phyloP scores from a whole-genome alignment of 2,797 vertebrate genomes.

The Gadopsis bispinosus region DNA sequence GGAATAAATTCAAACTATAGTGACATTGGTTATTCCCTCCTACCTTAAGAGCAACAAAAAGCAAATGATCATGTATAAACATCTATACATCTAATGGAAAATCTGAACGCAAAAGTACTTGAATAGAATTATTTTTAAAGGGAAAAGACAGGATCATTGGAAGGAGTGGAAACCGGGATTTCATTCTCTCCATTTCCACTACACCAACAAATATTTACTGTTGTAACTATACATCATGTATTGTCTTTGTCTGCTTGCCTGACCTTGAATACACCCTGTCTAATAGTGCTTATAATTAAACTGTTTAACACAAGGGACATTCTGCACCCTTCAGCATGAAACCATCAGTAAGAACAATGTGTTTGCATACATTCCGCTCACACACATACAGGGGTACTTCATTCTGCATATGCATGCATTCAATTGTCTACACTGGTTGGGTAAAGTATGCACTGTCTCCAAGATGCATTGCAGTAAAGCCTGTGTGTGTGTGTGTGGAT shows the following conservation, averaged over 20 bases:
- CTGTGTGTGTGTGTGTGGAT: slow-evolving; percentile 23
- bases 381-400: slow-evolving; percentile 12
- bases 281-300: slow-evolving; percentile 39
- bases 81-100: neutral
- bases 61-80: neutral
- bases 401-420: slow-evolving; percentile 44
- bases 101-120: neutral
- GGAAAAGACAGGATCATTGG: neutral
- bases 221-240: slow-evolving; percentile 24
- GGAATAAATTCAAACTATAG: neutral
- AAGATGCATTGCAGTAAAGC: slow-evolving; percentile 50
- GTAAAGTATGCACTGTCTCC: slow-evolving; percentile 36
- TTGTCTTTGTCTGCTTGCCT: slow-evolving; percentile 34
- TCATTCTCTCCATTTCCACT: neutral
- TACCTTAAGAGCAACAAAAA: neutral
- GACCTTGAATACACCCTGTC: slow-evolving; percentile 42
- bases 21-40: neutral
- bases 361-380: slow-evolving; percentile 1
- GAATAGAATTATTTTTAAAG: neutral
- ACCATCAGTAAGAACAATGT: slow-evolving; percentile 36
- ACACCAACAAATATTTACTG: slow-evolving; percentile 24
- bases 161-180: slow-evolving; percentile 8
- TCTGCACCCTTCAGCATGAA: slow-evolving; percentile 24
- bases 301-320: slow-evolving; percentile 30
- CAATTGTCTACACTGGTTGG: slow-evolving; percentile 31